Evolutionary conservation across 2,888 invertebrate species (phyloP), one percentile per base, ranked within the genome.

Genomic region (Ypsolopha scabrella): DNA sequence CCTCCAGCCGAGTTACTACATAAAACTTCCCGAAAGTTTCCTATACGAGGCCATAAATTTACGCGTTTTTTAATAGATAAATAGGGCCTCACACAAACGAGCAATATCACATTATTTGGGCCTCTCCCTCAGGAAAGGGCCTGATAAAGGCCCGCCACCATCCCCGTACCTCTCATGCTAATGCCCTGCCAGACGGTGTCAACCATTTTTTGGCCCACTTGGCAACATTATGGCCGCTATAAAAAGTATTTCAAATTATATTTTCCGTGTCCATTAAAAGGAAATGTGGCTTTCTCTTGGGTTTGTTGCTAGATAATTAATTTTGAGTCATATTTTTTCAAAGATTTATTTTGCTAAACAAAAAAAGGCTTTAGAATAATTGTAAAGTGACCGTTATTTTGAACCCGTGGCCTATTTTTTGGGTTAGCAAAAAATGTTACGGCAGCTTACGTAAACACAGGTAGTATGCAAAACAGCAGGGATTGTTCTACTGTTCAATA

Each of bases 201-300:
- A 85, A 82, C 80, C 81, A 85, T 83, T 86, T 86, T 86, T 85
- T 85, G 79, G 85, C 80, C 82, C 81, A 83, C 85, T 85, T 81
- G 83, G 82, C 75, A 80, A 85, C 82, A 83, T 86, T 85, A 86
- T 78, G 75, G 71, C 62, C 54, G 75, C 75, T 73, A 81, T 85
- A 86, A 83, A 82, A 81, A 80, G 81, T 83, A 83, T 82, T 82
- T 85, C 77, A 85, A 85, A 85, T 83, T 83, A 83, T 81, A 76
- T 80, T 86, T 73, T 76, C 73, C 74, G 72, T 80, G 77, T 82
- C 80, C 80, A 85, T 85, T 85, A 85, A 81, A 78, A 80, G 67
- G 75, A 76, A 80, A 76, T 75, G 75, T 72, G 70, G 70, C 71
- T 69, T 68, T 67, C 67, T 70, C 67, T 64, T 34, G 41, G 63